A percentile compares a stretch with the other conserved stretches of the same genome.
phyloP scores from a whole-genome alignment of 2,113 vertebrate genomes.

The Prinia subflava region DNA sequence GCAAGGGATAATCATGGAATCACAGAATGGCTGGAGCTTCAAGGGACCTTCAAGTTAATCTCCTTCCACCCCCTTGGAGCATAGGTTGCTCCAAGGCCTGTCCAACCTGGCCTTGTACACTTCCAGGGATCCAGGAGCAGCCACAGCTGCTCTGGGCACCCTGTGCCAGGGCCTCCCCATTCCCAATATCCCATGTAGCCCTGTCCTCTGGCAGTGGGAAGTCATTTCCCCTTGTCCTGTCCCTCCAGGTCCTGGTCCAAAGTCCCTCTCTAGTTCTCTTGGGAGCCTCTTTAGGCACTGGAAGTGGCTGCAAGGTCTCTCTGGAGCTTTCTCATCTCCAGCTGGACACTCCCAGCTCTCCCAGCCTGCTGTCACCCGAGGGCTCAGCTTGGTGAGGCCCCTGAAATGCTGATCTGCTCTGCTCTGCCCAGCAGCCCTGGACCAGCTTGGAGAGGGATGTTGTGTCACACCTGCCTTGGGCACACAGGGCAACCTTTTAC shows the following conservation, averaged over 20 bases:
- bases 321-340: not conserved
- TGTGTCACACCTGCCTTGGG: not conserved
- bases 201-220: not conserved
- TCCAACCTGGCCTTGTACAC: not conserved
- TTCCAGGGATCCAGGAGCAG: not conserved
- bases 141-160: not conserved
- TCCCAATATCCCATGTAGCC: rapidly evolving
- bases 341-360: not conserved
- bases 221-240: not conserved
- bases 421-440: not conserved
- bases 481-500: not conserved
- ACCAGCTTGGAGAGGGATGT: not conserved
- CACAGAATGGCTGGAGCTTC: not conserved
- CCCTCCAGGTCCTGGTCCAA: rapidly evolving
- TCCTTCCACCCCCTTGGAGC: not conserved
- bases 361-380: not conserved
- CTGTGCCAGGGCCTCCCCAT: not conserved
- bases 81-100: rapidly evolving
- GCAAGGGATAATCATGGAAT: not conserved
- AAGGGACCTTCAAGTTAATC: not conserved
- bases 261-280: not conserved
- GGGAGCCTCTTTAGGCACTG: not conserved
- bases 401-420: rapidly evolving
- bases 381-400: not conserved
- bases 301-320: not conserved